phyloP scores from a whole-genome alignment of 2,797 vertebrate genomes.

The Chelidonichthys spinosus region DNA sequence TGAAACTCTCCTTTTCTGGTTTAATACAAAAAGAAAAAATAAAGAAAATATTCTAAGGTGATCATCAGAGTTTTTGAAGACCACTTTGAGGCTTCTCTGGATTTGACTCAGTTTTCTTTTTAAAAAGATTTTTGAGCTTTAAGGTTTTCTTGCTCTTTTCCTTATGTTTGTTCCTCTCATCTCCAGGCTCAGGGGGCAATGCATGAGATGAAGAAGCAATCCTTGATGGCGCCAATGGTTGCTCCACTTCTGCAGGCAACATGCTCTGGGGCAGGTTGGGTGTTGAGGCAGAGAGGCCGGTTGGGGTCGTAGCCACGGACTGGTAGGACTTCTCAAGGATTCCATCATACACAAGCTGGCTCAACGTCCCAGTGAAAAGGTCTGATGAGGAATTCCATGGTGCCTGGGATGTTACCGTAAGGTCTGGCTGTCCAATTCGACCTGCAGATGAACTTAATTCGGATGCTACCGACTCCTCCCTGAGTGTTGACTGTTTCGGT shows the following conservation, averaged over 20 bases:
- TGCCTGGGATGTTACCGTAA: conserved; percentile 83
- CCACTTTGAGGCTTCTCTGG: conserved; percentile 73
- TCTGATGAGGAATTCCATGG: conserved; percentile 76
- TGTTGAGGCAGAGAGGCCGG: conserved; percentile 54
- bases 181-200: conserved; percentile 75
- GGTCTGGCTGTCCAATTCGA: conserved; percentile 89
- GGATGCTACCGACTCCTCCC: conserved; percentile 66
- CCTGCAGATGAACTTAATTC: conserved; percentile 68
- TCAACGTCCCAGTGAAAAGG: conserved; percentile 70
- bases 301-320: conserved; percentile 72
- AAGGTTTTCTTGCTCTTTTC: conserved; percentile 93
- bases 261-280: conserved; percentile 84
- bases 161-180: conserved; percentile 82
- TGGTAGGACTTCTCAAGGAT: conserved; percentile 95
- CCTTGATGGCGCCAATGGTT: conserved; percentile 29
- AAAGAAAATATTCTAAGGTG: background rate
- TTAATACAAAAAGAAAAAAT: conserved; percentile 25
- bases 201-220: conserved; percentile 50
- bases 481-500: conserved; percentile 48
- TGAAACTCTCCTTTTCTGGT: conserved; percentile 2
- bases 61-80: conserved; percentile 77
- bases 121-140: conserved; percentile 96
- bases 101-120: conserved; percentile 88
- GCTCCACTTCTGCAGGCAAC: conserved; percentile 56
- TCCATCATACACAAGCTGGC: conserved; percentile 93